A percentile compares a stretch with the other conserved stretches of the same genome.
Conservation (phyloP, 2,113 vertebrate species). For the Daubentonia madagascariensis region DNA sequence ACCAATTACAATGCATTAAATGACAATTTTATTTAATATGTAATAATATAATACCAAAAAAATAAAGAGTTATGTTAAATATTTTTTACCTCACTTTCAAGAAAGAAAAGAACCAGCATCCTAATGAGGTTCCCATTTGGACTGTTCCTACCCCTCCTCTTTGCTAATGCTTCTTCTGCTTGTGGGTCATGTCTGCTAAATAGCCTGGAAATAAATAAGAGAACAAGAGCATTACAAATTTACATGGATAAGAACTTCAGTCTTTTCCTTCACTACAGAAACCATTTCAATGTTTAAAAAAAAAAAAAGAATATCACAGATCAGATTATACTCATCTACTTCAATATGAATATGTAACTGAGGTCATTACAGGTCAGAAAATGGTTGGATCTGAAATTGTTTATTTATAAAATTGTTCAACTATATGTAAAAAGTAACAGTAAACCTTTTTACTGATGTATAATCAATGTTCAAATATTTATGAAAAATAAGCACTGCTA, state of each 20-base stretch:
- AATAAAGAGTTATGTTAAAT: constrained; percentile 49
- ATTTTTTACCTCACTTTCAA: constrained; percentile 94
- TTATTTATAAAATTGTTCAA: background rate
- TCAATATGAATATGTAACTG: background rate
- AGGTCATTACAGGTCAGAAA: background rate
- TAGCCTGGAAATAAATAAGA: constrained; percentile 82
- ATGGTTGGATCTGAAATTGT: background rate
- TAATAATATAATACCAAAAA: background rate
- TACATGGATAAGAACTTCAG: constrained; percentile 43
- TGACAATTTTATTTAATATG: constrained; percentile 48
- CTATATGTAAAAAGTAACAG: background rate
- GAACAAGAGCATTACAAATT: constrained; percentile 50
- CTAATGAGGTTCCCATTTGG: constrained; percentile 98
- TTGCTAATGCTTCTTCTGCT: constrained; percentile 97
- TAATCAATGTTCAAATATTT: background rate
- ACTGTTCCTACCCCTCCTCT: constrained; percentile 96
- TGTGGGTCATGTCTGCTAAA: constrained; percentile 98
- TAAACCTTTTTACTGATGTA: background rate
- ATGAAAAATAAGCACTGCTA: background rate
- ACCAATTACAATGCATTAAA: constrained; percentile 2
- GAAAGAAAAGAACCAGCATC: constrained; percentile 99
- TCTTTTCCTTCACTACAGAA: background rate
- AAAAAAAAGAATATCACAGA: background rate
- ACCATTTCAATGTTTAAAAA: background rate
- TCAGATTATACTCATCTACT: background rate